Evolutionary conservation across 2,888 invertebrate species (phyloP).

Genomic region (Troides helena): DNA sequence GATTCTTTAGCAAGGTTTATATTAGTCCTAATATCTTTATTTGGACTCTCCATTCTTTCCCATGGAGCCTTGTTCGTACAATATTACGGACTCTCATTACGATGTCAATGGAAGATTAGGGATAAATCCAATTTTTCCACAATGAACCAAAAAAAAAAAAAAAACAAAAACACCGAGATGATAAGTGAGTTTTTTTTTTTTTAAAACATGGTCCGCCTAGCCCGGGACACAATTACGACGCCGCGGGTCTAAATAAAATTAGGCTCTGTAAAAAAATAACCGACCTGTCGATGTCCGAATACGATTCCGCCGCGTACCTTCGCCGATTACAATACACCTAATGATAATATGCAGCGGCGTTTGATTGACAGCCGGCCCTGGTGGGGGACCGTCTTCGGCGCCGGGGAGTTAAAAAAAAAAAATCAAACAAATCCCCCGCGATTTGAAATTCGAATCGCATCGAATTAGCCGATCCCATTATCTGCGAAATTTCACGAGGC

Average conservation of each 20-base stretch:
- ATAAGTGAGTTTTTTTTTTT: slow-evolving; percentile 72
- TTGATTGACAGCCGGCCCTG: slow-evolving; percentile 65
- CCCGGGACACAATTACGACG: slow-evolving; percentile 57
- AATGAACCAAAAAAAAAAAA: slow-evolving; percentile 46
- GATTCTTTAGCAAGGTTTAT: too few species aligned
- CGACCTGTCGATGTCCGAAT: slow-evolving; percentile 55
- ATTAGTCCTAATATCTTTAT: too few species aligned
- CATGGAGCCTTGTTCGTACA: slow-evolving; percentile 53
- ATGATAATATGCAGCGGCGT: slow-evolving; percentile 66
- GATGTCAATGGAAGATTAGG: slow-evolving; percentile 79
- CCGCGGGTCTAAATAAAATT: slow-evolving; percentile 66
- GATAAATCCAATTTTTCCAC: slow-evolving; percentile 69
- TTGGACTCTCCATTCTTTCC: slow-evolving; percentile 44
- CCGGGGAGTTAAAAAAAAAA: slow-evolving; percentile 43
- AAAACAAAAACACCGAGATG: slow-evolving; percentile 38
- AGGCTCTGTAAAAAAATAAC: slow-evolving; percentile 37
- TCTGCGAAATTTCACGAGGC: slow-evolving; percentile 69
- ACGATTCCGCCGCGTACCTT: slow-evolving; percentile 42
- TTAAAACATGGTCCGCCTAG: slow-evolving; percentile 49
- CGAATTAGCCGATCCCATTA: slow-evolving; percentile 74
- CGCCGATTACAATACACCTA: slow-evolving; percentile 57
- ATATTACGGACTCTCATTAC: slow-evolving; percentile 76
- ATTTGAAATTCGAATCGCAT: slow-evolving; percentile 50
- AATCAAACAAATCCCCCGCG: slow-evolving; percentile 41
- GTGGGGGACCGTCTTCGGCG: slow-evolving; percentile 46